phyloP scores from a whole-genome alignment of 2,797 vertebrate genomes.

The Parauchenoglanis ngamensis region DNA sequence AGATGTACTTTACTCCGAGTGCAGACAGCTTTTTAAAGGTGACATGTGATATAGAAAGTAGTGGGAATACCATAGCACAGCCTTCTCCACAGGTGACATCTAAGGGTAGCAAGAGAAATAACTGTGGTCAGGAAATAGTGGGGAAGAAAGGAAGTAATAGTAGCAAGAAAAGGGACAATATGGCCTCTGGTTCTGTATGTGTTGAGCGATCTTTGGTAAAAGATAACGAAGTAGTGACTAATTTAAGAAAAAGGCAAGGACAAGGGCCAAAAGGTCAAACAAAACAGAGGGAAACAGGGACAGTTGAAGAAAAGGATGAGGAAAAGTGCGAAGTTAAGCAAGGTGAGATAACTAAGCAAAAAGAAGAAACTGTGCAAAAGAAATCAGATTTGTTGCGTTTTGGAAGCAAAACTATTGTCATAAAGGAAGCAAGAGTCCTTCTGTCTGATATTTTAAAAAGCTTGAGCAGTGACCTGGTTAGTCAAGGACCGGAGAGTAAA shows the following conservation, averaged over 20 bases:
- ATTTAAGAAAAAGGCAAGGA: constrained; percentile 19
- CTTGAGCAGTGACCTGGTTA: constrained; percentile 30
- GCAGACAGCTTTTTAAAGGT: constrained; percentile 58
- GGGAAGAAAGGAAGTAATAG: constrained; percentile 18
- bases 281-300: constrained; percentile 36
- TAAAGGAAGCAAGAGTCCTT: constrained; percentile 74
- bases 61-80: background rate
- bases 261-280: background rate
- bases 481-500: constrained; percentile 20
- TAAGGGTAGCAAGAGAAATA: constrained; percentile 34
- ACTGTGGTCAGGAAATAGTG: constrained; percentile 40
- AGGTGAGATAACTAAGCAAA: background rate
- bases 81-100: constrained; percentile 17
- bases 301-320: constrained; percentile 35
- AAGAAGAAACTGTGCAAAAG: constrained; percentile 5
- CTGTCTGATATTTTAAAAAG: constrained; percentile 74
- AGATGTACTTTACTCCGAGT: constrained; percentile 71
- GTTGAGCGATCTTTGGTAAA: background rate
- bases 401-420: constrained; percentile 62
- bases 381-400: constrained; percentile 23
- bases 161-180: background rate
- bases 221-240: background rate
- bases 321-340: constrained; percentile 39
- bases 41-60: constrained; percentile 48
- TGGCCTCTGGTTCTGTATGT: constrained; percentile 8